A percentile compares a stretch with the other conserved stretches of the same genome.
Evolutionary conservation across 2,888 invertebrate genomes (phyloP).

Genomic region (Acleris cristana): DNA sequence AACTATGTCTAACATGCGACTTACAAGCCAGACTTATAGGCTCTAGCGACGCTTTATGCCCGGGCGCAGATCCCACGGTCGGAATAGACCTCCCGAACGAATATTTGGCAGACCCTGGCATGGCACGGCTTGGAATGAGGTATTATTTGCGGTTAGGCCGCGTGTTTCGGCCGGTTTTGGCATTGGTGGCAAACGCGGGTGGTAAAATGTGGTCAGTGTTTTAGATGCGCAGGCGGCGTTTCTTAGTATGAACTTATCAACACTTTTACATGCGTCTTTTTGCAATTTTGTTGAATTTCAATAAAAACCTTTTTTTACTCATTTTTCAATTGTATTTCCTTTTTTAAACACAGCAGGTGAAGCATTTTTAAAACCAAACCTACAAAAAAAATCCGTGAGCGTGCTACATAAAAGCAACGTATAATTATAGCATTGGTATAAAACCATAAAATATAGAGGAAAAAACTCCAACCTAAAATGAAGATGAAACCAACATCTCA

Average conservation of each 20-base stretch:
- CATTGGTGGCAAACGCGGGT: conserved; percentile 21
- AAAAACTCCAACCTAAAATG: conserved; percentile 13
- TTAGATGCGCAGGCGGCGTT: neutral
- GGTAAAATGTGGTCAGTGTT: conserved; percentile 10
- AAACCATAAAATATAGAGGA: conserved; percentile 6
- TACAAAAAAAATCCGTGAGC: neutral
- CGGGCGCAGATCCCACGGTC: conserved; percentile 61
- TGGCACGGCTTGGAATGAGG: conserved; percentile 38
- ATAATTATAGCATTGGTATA: neutral
- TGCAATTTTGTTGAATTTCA: no score
- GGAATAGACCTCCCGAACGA: conserved; percentile 50
- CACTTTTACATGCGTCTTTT: no score
- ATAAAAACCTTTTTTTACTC: no score
- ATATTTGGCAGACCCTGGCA: conserved; percentile 25
- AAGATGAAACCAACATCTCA: conserved; percentile 37
- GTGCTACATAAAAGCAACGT: neutral
- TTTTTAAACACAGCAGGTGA: no score
- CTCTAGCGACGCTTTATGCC: conserved; percentile 57
- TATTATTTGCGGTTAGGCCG: conserved; percentile 25
- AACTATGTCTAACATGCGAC: conserved; percentile 65
- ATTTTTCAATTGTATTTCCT: no score
- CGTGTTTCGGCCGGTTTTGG: conserved; percentile 11
- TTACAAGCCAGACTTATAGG: conserved; percentile 55
- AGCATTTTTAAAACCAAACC: no score
- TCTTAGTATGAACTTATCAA: neutral